These are phyloP conservation scores for Iguana delicatissima DNA, from an alignment of 2,797 vertebrate species.

Conservation along the genomic window DNA sequence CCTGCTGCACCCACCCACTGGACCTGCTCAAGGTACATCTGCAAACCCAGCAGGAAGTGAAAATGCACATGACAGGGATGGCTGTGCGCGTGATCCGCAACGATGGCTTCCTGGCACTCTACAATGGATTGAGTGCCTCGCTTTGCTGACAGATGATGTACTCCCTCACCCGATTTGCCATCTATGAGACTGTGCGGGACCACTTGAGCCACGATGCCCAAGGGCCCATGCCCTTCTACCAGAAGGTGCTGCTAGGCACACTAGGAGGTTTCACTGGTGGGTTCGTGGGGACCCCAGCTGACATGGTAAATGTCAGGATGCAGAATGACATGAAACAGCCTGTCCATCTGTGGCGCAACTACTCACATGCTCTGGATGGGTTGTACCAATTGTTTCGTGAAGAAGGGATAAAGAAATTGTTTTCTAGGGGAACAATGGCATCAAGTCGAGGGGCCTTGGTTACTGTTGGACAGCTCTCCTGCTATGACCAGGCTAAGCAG, in stretches of 20 bases:
- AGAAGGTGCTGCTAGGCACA: conserved; percentile 92
- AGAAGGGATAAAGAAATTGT: too few relatives aligned
- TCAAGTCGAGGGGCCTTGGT: too few relatives aligned
- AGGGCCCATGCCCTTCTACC: conserved; percentile 92
- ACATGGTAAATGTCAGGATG: conserved; percentile 92
- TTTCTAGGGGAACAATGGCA: too few relatives aligned
- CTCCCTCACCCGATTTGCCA: conserved; percentile 95
- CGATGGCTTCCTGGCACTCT: conserved; percentile 91
- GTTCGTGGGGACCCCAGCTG: conserved; percentile 88
- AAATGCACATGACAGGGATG: conserved; percentile 93
- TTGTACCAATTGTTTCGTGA: too few relatives aligned
- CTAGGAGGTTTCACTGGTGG: conserved; percentile 88
- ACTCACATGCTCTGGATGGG: too few relatives aligned
- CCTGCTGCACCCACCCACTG: conserved; percentile 96
- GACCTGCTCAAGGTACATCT: conserved; percentile 97
- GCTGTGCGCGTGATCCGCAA: conserved; percentile 89
- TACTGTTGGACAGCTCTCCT: too few relatives aligned
- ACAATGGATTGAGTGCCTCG: conserved; percentile 94
- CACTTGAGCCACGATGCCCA: conserved; percentile 78
- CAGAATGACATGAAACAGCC: too few relatives aligned
- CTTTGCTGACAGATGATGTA: conserved; percentile 97
- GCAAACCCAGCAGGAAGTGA: conserved; percentile 97
- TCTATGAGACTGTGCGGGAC: conserved; percentile 92
- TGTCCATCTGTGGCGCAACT: too few relatives aligned
- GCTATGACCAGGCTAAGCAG: too few relatives aligned